Conservation (phyloP, 2,888 invertebrate genomes). For the Euplexia lucipara region DNA sequence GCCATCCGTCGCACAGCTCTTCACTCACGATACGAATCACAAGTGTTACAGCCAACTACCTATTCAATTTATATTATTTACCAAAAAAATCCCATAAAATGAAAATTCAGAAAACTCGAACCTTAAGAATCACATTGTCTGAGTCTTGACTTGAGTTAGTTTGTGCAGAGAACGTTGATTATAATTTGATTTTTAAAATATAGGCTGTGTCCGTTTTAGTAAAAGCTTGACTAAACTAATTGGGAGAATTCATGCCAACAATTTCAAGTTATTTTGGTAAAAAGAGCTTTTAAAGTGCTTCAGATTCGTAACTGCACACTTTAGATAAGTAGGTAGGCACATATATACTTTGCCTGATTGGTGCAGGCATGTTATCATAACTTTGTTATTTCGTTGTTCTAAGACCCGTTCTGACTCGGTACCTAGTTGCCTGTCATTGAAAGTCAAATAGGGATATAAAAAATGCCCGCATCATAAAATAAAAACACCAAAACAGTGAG, state of each 20-base stretch:
- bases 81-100: neutral
- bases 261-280: neutral
- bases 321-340: too few species aligned
- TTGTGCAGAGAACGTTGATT: neutral
- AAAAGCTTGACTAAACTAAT: too few species aligned
- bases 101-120: too few species aligned
- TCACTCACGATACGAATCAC: constrained; percentile 19
- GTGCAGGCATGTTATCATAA: neutral
- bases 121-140: too few species aligned
- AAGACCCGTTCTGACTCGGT: neutral
- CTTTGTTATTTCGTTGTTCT: too few species aligned
- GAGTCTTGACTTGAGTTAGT: too few species aligned
- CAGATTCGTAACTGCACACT: too few species aligned
- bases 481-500: neutral
- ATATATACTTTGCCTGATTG: neutral
- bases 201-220: too few species aligned
- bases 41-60: neutral
- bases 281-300: neutral
- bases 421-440: constrained; percentile 3
- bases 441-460: neutral
- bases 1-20: constrained; percentile 21
- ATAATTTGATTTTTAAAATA: neutral
- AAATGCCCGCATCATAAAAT: neutral
- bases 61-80: neutral
- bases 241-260: neutral